These are phyloP conservation scores for Agonopterix alstromeriana DNA, from an alignment of 2,888 invertebrate species.

Conservation along the genomic window DNA sequence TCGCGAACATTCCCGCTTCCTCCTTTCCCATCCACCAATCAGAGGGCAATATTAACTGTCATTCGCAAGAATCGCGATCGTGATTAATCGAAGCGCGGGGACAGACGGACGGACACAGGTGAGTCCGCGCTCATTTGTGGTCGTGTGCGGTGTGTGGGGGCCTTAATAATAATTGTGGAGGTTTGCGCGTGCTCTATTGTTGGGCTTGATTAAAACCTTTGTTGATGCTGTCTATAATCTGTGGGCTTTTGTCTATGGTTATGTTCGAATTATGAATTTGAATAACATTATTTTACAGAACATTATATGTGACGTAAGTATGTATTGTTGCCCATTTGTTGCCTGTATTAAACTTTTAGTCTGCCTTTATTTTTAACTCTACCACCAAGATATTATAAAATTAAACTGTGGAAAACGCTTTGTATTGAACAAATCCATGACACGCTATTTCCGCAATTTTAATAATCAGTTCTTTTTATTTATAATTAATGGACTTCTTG, in stretches of 20 bases:
- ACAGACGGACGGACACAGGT: constrained; percentile 30
- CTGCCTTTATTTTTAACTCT: no score
- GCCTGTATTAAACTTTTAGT: no score
- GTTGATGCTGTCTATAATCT: constrained; percentile 1
- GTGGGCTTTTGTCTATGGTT: not conserved
- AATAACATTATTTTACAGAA: not conserved
- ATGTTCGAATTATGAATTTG: not conserved
- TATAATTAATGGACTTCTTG: no score
- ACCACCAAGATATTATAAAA: no score
- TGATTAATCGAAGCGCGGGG: constrained; percentile 46
- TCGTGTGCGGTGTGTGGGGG: not conserved
- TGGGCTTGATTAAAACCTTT: constrained; percentile 15
- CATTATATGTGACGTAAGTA: no score
- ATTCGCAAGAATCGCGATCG: constrained; percentile 45
- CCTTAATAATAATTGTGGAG: constrained; percentile 30
- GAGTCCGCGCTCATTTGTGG: constrained; percentile 24
- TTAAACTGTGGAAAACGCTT: no score
- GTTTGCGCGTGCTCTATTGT: constrained; percentile 15
- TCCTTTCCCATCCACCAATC: constrained; percentile 12
- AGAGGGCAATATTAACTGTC: constrained; percentile 52
- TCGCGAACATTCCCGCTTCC: not conserved
- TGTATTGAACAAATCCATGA: no score
- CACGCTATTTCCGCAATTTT: no score
- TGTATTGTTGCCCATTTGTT: no score
- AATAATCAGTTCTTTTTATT: no score